These are phyloP conservation scores for Anthrax anthrax DNA, from an alignment of 2,888 invertebrate genomes.

Conservation along the genomic window DNA sequence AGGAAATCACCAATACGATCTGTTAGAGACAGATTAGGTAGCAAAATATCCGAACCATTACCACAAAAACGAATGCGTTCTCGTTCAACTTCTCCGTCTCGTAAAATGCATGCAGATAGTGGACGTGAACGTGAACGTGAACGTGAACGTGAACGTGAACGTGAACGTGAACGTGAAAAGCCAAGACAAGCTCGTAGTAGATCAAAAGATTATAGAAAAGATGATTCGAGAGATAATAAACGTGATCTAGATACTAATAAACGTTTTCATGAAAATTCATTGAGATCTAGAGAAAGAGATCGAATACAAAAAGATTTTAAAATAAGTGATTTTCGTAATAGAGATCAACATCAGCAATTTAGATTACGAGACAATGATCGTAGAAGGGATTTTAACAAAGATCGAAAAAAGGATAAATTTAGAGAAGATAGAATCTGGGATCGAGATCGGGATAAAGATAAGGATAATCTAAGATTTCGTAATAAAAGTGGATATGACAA, in stretches of 20 bases:
- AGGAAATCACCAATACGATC: slow-evolving; percentile 44
- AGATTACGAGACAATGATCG: slow-evolving; percentile 1
- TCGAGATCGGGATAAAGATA: slow-evolving; percentile 17
- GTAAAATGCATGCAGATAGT: slow-evolving; percentile 2
- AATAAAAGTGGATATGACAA: slow-evolving; percentile 1
- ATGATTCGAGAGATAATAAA: neutral
- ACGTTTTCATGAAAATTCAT: neutral
- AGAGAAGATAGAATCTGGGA: slow-evolving; percentile 12
- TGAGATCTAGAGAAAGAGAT: neutral
- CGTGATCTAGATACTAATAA: neutral
- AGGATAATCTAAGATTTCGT: slow-evolving; percentile 18
- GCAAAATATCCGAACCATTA: slow-evolving; percentile 20
- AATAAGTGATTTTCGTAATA: neutral
- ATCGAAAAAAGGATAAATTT: slow-evolving; percentile 2
- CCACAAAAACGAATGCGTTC: slow-evolving; percentile 13
- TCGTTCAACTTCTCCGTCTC: slow-evolving; percentile 14
- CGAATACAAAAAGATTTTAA: neutral
- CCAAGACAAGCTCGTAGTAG: slow-evolving; percentile 9
- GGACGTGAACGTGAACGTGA: no score
- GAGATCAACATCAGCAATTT: neutral
- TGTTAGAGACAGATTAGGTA: slow-evolving; percentile 66
- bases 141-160: neutral
- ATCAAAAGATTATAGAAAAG: slow-evolving; percentile 25
- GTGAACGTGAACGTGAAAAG: slow-evolving; percentile 1
- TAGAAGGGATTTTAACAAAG: slow-evolving; percentile 1